phyloP scores from a whole-genome alignment of 2,113 vertebrate genomes.

The Chrysemys picta region DNA sequence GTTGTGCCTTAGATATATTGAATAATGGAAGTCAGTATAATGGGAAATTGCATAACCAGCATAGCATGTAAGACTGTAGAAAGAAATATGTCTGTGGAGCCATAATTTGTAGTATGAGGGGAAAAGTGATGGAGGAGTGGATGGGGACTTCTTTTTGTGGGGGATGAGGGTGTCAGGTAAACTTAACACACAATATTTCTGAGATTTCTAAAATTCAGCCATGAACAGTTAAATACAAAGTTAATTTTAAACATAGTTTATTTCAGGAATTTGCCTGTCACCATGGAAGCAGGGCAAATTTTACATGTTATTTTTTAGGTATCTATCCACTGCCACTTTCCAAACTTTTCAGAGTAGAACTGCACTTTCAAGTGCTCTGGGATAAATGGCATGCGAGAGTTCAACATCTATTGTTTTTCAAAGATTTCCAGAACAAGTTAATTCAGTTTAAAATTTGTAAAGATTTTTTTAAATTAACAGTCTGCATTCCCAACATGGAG shows the following conservation, averaged over 20 bases:
- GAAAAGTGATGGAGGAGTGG: neutral
- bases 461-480: neutral
- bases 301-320: neutral
- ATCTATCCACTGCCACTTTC: neutral
- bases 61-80: neutral
- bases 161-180: neutral
- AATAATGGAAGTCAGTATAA: neutral
- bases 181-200: neutral
- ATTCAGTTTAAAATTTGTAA: neutral
- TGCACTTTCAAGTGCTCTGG: rapidly evolving
- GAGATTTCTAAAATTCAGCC: slow-evolving; percentile 2
- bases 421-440: neutral
- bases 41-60: neutral
- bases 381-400: neutral
- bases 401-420: neutral
- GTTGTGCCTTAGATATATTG: slow-evolving; percentile 16
- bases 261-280: neutral
- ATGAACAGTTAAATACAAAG: neutral
- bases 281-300: neutral
- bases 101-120: rapidly evolving
- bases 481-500: neutral
- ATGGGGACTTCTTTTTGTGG: neutral
- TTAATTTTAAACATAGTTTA: neutral
- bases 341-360: neutral
- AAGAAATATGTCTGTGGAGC: neutral